Evolutionary conservation across 1,140 invertebrate species (phyloP).

Genomic region (Helicoverpa zea): DNA sequence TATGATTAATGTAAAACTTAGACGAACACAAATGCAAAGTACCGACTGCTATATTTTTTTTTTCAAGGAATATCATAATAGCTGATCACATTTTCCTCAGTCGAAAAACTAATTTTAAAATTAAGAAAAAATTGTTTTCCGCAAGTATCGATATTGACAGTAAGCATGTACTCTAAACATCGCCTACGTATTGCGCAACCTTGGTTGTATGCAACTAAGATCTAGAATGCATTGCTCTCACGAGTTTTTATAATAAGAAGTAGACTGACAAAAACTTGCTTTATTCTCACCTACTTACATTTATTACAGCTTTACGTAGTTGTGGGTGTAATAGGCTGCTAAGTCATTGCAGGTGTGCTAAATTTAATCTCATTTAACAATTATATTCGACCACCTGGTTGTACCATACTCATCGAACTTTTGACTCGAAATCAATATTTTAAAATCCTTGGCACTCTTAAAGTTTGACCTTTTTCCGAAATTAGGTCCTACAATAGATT

Average conservation of each 20-base stretch:
- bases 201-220: background rate
- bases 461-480: no score
- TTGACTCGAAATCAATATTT: background rate
- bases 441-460: no score
- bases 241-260: slow-evolving; percentile 21
- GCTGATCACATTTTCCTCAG: no score
- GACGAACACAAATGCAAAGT: no score
- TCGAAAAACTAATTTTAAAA: no score
- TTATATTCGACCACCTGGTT: slow-evolving; percentile 12
- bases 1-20: no score
- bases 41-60: no score
- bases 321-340: background rate
- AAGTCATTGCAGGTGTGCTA: slow-evolving; percentile 1
- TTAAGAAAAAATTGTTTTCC: no score
- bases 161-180: background rate
- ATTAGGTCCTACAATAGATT: no score
- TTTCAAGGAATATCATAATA: no score
- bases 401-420: no score
- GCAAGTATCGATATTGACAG: no score
- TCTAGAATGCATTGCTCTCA: background rate
- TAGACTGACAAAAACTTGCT: slow-evolving; percentile 21
- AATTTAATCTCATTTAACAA: background rate
- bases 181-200: background rate
- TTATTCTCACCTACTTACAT: background rate
- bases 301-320: background rate